A percentile compares a stretch with the other conserved stretches of the same genome.
Evolutionary conservation across 2,113 vertebrate species (phyloP).

Genomic region (Trematomus loennbergii): DNA sequence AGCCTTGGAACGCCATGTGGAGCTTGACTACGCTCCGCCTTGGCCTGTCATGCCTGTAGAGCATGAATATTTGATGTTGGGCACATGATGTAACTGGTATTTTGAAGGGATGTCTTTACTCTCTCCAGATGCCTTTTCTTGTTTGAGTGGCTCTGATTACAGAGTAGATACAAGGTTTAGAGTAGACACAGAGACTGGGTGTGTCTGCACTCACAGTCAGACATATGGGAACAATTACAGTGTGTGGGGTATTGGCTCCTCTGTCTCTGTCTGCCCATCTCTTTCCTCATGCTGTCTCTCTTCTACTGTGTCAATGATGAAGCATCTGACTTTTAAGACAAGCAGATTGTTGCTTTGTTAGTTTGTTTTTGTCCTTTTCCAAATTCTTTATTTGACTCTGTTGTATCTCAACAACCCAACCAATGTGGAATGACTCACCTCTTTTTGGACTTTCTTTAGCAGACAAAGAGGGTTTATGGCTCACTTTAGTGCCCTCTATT

Average conservation of each 20-base stretch:
- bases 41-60: constrained; percentile 21
- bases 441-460: not conserved
- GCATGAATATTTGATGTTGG: constrained; percentile 59
- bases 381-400: constrained; percentile 1
- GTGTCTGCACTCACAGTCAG: constrained; percentile 59
- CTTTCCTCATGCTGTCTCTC: constrained; percentile 21
- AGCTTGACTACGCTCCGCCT: not conserved
- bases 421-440: not conserved
- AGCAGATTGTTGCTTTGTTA: not conserved
- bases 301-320: constrained; percentile 33
- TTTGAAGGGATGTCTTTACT: constrained; percentile 51
- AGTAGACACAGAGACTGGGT: constrained; percentile 61
- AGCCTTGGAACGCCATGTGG: constrained; percentile 19
- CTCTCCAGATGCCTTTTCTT: constrained; percentile 58
- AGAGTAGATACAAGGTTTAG: constrained; percentile 64
- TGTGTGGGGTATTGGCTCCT: constrained; percentile 58
- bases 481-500: not conserved
- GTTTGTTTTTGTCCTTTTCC: not conserved
- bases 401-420: constrained; percentile 11
- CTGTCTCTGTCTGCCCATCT: constrained; percentile 40
- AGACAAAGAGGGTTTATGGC: not conserved
- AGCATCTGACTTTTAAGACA: constrained; percentile 3
- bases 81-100: constrained; percentile 47
- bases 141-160: constrained; percentile 73
- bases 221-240: constrained; percentile 75